Evolutionary conservation across 2,797 vertebrate genomes (phyloP).

Genomic region (Acrossocheilus fasciatus): DNA sequence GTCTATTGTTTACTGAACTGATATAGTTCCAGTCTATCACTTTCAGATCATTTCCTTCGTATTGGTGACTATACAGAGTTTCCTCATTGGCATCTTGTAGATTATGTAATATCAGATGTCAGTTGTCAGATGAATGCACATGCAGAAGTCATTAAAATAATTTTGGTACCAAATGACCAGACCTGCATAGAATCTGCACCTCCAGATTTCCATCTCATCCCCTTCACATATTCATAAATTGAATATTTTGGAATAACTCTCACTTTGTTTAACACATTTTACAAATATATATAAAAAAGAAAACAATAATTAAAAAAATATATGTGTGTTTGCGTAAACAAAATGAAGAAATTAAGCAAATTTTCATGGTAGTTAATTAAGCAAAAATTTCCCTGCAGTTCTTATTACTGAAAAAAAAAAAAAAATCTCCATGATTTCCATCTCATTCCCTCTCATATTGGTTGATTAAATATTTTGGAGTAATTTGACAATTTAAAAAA

Average conservation of each 20-base stretch:
- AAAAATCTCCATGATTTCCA: background rate
- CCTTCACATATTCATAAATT: background rate
- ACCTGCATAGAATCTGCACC: slow-evolving; percentile 17
- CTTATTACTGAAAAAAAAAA: background rate
- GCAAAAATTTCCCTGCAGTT: background rate
- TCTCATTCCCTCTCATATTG: background rate
- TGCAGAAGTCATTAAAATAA: background rate
- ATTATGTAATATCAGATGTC: background rate
- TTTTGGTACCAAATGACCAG: slow-evolving; percentile 43
- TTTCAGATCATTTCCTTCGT: background rate
- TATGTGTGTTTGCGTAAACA: background rate
- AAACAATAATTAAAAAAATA: background rate
- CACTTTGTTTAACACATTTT: background rate
- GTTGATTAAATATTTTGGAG: background rate
- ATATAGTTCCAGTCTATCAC: slow-evolving; percentile 27
- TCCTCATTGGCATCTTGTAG: background rate
- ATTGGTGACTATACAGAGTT: slow-evolving; percentile 14
- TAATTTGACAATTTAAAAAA: background rate
- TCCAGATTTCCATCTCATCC: background rate
- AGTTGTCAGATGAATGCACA: slow-evolving; percentile 21
- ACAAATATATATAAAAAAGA: background rate
- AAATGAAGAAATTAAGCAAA: background rate
- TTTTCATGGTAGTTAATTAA: background rate
- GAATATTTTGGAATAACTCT: background rate
- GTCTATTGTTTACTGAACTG: slow-evolving; percentile 38